Evolutionary conservation across 2,888 invertebrate genomes (phyloP), one percentile per base, ranked within the genome.

Genomic region (Thera britannica): DNA sequence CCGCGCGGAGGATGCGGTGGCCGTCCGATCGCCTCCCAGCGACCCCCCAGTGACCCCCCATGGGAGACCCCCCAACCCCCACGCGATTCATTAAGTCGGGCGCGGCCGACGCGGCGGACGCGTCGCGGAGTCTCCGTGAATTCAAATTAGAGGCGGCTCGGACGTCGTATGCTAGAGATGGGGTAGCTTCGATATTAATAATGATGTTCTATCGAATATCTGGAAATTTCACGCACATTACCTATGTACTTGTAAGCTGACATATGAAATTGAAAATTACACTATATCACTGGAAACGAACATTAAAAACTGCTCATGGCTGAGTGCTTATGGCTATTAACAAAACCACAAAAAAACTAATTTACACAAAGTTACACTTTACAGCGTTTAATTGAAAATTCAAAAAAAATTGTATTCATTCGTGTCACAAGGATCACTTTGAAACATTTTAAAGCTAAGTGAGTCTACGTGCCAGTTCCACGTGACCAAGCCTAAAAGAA

Each of bases 51-150:
- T 49, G 55, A 44, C 79, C 71, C 75, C 77, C 75, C 71, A 80
- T 77, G 83, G 82, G 81, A 79, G 77, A 81, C 82, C 77, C 86
- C 82, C 80, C 83, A 81, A 74, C 83, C 87, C 88, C 89, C 87
- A 85, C 90, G 88, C 88, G 89, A 88, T 91, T 93, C 93, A 93
- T 93, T 93, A 93, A 93, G 93, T 91, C 93, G 93, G 93, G 92
- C 92, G 93, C 92, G 92, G 91, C 90, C 90, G 89, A 86, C 90
- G 91, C 90, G 92, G 92, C 90, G 89, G 92, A 90, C 90, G 91
- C 89, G 92, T 90, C 93, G 91, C 93, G 92, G 91, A 92, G 93
- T 91, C 92, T 93, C 92, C 90, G 93, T 93, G 92, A 94, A 94
- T 93, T 92, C 93, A 92, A 92, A 93, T 92, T 93, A 93, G 92